Evolutionary conservation across 2,113 vertebrate species (phyloP).

Genomic region (Stomatorhinus ivindoensis): DNA sequence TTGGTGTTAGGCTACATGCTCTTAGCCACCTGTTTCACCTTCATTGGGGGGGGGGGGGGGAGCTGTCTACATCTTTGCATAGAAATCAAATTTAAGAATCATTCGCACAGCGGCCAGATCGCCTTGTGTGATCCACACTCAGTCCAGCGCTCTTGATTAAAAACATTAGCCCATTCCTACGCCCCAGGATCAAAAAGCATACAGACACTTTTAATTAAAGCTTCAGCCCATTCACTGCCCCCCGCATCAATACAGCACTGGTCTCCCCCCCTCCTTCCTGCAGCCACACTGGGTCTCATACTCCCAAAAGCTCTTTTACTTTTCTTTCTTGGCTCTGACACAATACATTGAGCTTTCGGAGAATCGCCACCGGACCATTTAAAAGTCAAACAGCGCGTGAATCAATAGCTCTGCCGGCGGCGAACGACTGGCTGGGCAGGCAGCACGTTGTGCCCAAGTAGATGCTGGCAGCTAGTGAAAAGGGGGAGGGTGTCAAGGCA

Average conservation of each 20-base stretch:
- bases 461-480: constrained; percentile 1
- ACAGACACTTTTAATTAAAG: constrained; percentile 6
- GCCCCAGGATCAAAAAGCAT: constrained; percentile 36
- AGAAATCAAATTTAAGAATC: constrained; percentile 13
- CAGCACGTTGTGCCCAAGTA: background rate
- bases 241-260: background rate
- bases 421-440: background rate
- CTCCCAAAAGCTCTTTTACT: background rate
- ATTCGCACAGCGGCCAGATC: constrained; percentile 4
- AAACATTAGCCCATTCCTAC: constrained; percentile 47
- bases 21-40: constrained; percentile 19
- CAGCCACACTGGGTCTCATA: background rate
- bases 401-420: background rate
- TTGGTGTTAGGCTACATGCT: background rate
- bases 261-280: background rate
- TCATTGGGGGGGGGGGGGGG: constrained; percentile 13
- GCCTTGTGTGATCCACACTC: constrained; percentile 42
- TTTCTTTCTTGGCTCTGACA: background rate
- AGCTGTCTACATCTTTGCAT: background rate
- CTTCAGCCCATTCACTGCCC: constrained; percentile 1
- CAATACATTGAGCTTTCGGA: background rate
- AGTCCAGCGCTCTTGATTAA: constrained; percentile 54
- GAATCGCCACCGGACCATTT: background rate
- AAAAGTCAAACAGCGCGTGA: background rate
- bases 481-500: background rate